Conservation (phyloP, 2,797 vertebrate species). For the Buceros bicornis region DNA sequence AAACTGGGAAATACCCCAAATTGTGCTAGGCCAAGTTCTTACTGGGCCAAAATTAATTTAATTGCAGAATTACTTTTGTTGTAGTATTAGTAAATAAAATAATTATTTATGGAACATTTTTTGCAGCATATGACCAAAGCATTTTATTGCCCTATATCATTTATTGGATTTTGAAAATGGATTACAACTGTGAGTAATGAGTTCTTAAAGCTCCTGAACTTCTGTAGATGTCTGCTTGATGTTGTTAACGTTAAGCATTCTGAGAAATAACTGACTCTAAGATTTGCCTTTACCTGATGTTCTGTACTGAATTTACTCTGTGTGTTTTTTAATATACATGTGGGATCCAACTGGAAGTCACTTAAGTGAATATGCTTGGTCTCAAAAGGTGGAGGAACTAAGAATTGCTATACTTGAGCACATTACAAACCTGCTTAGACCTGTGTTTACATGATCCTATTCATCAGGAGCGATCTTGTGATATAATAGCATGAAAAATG, state of each 20-base stretch:
- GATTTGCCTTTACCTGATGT: neutral
- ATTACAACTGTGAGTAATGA: conserved; percentile 38
- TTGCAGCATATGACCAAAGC: conserved; percentile 20
- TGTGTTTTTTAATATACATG: neutral
- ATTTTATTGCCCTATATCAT: neutral
- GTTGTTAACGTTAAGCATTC: neutral
- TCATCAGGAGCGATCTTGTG: neutral
- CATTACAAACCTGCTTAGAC: neutral
- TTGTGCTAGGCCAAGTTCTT: neutral
- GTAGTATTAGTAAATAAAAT: neutral
- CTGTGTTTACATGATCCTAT: neutral
- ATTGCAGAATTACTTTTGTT: neutral
- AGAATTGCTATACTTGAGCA: neutral
- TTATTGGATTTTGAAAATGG: conserved; percentile 59
- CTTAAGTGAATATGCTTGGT: neutral
- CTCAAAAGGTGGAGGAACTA: neutral
- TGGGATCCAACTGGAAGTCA: neutral
- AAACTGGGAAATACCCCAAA: neutral
- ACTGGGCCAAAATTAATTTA: neutral
- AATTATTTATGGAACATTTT: conserved; percentile 27
- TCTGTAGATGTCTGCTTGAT: conserved; percentile 23
- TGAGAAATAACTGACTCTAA: neutral
- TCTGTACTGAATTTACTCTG: neutral
- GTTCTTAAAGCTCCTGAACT: conserved; percentile 33
- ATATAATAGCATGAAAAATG: neutral